Conservation (phyloP, 1,140 invertebrate genomes). For the Drosophila nigromelanica region DNA sequence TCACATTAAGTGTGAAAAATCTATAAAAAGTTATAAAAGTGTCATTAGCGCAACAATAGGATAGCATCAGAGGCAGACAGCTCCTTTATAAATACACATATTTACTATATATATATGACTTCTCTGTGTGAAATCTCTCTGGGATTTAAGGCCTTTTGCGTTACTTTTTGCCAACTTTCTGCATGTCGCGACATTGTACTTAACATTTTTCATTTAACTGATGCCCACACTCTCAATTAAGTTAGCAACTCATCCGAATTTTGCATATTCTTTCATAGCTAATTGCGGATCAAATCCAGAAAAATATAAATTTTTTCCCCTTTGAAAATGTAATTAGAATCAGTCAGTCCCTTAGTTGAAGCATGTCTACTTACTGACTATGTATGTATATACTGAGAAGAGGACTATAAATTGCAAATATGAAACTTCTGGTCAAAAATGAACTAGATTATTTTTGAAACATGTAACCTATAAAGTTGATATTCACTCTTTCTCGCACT, state of each 20-base stretch:
- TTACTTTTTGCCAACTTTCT: constrained; percentile 5
- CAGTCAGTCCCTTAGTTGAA: no score
- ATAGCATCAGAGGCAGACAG: constrained; percentile 31
- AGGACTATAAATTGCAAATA: constrained; percentile 42
- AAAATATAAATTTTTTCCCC: constrained; percentile 52
- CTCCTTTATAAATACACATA: constrained; percentile 4
- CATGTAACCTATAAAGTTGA: constrained; percentile 50
- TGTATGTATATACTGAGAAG: constrained; percentile 33
- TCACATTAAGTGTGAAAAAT: constrained; percentile 78
- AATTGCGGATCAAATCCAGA: constrained; percentile 41
- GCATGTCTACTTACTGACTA: no score
- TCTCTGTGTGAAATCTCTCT: not conserved
- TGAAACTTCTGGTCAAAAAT: constrained; percentile 53
- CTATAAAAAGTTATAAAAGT: constrained; percentile 83
- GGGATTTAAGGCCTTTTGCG: constrained; percentile 18
- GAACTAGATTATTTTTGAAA: constrained; percentile 41
- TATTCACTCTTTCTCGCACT: constrained; percentile 26
- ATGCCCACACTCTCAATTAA: not conserved
- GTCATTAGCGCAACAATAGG: constrained; percentile 79
- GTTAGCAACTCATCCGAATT: constrained; percentile 32
- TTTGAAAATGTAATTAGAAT: constrained; percentile 47
- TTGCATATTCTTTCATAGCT: constrained; percentile 23
- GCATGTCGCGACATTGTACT: not conserved
- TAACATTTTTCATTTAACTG: not conserved
- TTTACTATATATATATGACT: not conserved